These are phyloP conservation scores for Archaeoteleia sp. DNA, from an alignment of 2,888 invertebrate species.

Conservation along the genomic window DNA sequence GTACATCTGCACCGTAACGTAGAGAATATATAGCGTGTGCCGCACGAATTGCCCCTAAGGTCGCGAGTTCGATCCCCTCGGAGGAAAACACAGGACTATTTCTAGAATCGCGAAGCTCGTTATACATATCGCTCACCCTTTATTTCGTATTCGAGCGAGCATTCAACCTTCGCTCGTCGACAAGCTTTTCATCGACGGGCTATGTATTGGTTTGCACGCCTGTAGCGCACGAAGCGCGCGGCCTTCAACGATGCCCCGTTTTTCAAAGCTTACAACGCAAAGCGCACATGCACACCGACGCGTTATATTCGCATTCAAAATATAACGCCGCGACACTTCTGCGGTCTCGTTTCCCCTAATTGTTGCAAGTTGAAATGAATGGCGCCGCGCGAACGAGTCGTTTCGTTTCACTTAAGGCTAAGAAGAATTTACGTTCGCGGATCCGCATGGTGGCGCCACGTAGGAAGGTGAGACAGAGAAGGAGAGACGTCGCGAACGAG, in stretches of 20 bases:
- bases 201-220: constrained; percentile 7
- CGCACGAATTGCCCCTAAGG: constrained; percentile 57
- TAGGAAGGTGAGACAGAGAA: not conserved
- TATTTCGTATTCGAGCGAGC: constrained; percentile 36
- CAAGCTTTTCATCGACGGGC: constrained; percentile 9
- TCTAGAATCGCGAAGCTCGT: constrained; percentile 64
- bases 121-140: constrained; percentile 42
- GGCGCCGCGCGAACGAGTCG: constrained; percentile 40
- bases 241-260: not conserved
- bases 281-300: constrained; percentile 33
- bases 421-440: constrained; percentile 38
- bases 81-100: constrained; percentile 69
- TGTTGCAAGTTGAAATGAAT: constrained; percentile 47
- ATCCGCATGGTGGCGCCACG: constrained; percentile 5
- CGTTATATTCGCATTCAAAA: constrained; percentile 30
- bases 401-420: constrained; percentile 51
- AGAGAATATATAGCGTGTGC: not conserved
- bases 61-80: constrained; percentile 72
- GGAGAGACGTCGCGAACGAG: constrained; percentile 1
- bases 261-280: not conserved
- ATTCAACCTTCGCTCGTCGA: constrained; percentile 45
- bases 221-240: constrained; percentile 10
- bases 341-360: constrained; percentile 35
- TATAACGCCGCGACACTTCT: not conserved
- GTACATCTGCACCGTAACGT: no score